phyloP scores from a whole-genome alignment of 2,113 vertebrate species.

The Lepisosteus osseus region DNA sequence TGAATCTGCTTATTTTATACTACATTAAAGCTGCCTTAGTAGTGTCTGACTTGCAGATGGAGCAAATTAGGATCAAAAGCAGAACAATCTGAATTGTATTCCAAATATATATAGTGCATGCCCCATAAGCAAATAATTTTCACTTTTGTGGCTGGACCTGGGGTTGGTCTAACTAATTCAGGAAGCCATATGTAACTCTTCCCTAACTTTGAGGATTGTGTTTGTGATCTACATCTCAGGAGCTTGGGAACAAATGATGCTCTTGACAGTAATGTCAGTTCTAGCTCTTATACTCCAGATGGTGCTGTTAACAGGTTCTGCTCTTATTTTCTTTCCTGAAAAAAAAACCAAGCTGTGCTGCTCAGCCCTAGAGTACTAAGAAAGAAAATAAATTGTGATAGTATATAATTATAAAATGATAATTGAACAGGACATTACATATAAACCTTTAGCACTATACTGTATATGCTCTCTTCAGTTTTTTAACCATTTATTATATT shows the following conservation, averaged over 20 bases:
- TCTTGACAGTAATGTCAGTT: too few species aligned
- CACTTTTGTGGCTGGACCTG: slow-evolving; percentile 12
- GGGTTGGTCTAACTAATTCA: slow-evolving; percentile 16
- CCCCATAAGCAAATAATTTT: slow-evolving; percentile 24
- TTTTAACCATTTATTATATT: too few species aligned
- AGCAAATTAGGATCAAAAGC: slow-evolving; percentile 32
- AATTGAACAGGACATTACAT: too few species aligned
- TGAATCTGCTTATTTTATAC: slow-evolving; percentile 34
- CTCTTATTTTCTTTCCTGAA: too few species aligned
- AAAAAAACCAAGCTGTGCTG: too few species aligned
- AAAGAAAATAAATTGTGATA: too few species aligned
- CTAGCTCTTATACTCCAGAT: too few species aligned
- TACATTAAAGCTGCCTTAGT: slow-evolving; percentile 24
- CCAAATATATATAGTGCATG: slow-evolving; percentile 22
- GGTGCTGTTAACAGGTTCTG: too few species aligned
- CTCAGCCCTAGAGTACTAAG: too few species aligned
- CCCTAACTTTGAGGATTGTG: not conserved
- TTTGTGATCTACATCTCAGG: not conserved
- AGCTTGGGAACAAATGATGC: not conserved
- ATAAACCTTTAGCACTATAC: too few species aligned
- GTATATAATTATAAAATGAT: too few species aligned
- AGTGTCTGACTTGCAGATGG: slow-evolving; percentile 35
- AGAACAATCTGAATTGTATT: slow-evolving; percentile 18
- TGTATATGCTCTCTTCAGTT: too few species aligned
- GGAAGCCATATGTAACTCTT: slow-evolving; percentile 13